phyloP scores from a whole-genome alignment of 1,140 invertebrate genomes.

The Zaprionus vittiger region DNA sequence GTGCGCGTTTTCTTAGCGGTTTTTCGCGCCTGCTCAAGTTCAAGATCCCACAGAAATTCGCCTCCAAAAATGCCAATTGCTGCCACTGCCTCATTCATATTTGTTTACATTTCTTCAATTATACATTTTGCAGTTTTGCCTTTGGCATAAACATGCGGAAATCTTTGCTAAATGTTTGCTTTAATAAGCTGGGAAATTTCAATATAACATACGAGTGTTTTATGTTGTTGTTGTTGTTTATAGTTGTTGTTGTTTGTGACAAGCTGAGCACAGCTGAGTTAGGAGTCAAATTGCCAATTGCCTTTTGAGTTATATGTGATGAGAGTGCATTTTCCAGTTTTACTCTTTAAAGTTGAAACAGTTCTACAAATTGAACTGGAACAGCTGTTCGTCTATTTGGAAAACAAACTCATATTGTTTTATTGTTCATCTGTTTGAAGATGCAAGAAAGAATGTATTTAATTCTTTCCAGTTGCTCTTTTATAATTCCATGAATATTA shows the following conservation, averaged over 20 bases:
- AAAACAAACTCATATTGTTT: constrained; percentile 11
- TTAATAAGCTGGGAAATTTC: constrained; percentile 28
- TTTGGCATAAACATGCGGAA: constrained; percentile 55
- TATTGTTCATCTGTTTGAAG: constrained; percentile 28
- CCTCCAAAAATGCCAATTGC: constrained; percentile 48
- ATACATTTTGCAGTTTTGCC: constrained; percentile 31
- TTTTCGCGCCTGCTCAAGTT: constrained; percentile 37
- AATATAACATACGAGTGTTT: not conserved
- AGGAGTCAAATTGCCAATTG: constrained; percentile 5
- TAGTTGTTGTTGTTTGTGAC: constrained; percentile 4
- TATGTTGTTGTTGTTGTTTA: constrained; percentile 14
- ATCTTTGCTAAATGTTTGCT: constrained; percentile 22
- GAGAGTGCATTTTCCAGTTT: not conserved
- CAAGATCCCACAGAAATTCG: constrained; percentile 59
- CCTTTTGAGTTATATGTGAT: not conserved
- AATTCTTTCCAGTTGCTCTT: not conserved
- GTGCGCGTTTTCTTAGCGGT: not conserved
- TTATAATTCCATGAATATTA: not conserved
- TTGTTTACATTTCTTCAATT: constrained; percentile 43
- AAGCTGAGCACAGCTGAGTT: constrained; percentile 1
- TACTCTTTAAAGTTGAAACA: not conserved
- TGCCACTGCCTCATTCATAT: constrained; percentile 32
- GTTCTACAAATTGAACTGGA: not conserved
- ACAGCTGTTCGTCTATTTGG: constrained; percentile 4
- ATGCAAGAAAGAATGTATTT: not conserved